Conservation (phyloP, 2,888 invertebrate genomes). For the Reticulitermes lucifugus region DNA sequence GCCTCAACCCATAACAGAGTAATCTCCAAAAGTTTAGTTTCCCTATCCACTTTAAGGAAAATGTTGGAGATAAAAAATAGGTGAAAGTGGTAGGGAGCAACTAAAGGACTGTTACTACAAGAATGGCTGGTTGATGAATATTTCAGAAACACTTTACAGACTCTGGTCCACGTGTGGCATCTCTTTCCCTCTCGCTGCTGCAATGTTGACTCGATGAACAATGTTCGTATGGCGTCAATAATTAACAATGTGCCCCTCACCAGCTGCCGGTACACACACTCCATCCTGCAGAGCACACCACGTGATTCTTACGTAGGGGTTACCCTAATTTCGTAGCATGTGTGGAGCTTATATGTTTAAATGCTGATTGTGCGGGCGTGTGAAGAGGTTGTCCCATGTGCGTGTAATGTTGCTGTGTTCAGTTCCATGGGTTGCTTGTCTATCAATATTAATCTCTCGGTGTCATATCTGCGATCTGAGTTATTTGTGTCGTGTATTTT, state of each 20-base stretch:
- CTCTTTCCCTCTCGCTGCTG: constrained; percentile 18
- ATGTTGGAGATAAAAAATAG: not conserved
- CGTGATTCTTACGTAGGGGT: not conserved
- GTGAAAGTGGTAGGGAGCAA: constrained; percentile 10
- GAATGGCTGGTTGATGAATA: constrained; percentile 46
- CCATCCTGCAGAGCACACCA: not conserved
- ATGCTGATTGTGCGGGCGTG: no score
- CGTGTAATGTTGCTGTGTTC: no score
- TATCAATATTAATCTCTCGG: no score
- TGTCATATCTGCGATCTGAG: no score
- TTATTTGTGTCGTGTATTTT: no score
- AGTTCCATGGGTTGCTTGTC: no score
- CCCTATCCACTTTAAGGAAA: not conserved
- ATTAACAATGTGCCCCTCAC: constrained; percentile 33
- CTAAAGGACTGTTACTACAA: constrained; percentile 19
- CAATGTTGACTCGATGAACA: constrained; percentile 44
- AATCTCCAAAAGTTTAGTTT: no score
- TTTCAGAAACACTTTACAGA: constrained; percentile 51
- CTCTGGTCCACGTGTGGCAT: constrained; percentile 16
- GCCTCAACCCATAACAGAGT: no score
- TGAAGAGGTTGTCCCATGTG: no score
- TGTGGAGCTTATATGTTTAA: no score
- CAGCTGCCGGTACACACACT: not conserved
- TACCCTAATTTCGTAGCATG: not conserved
- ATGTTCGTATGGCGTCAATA: constrained; percentile 43